Evolutionary conservation across 2,113 vertebrate genomes (phyloP).

Genomic region (Morone saxatilis): DNA sequence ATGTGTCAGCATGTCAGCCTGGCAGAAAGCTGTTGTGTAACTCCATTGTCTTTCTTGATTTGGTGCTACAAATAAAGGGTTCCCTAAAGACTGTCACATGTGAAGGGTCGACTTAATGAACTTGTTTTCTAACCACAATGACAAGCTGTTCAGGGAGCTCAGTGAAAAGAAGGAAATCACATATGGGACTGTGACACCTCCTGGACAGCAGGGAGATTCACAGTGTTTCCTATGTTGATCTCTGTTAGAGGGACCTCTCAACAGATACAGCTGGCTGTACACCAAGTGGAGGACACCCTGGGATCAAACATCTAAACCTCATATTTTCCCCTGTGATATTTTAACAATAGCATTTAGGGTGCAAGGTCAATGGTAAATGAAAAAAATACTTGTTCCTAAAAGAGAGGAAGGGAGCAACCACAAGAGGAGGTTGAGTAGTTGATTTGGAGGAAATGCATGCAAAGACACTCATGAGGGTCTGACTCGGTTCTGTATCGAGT

Average conservation of each 20-base stretch:
- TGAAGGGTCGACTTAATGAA: conserved; percentile 44
- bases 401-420: conserved; percentile 31
- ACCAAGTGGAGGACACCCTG: conserved; percentile 23
- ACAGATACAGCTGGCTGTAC: conserved; percentile 54
- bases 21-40: conserved; percentile 46
- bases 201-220: conserved; percentile 51
- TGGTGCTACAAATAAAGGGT: conserved; percentile 26
- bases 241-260: conserved; percentile 48
- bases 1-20: conserved; percentile 25
- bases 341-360: conserved; percentile 51
- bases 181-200: conserved; percentile 51
- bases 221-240: conserved; percentile 64
- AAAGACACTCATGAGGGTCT: conserved; percentile 40
- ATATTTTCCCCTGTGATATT: conserved; percentile 16
- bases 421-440: background rate
- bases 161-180: conserved; percentile 76
- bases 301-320: conserved; percentile 32
- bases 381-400: conserved; percentile 24
- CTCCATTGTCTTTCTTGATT: conserved; percentile 48
- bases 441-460: conserved; percentile 36
- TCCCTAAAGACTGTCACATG: conserved; percentile 48
- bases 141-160: conserved; percentile 56
- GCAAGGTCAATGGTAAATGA: conserved; percentile 59
- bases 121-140: conserved; percentile 41
- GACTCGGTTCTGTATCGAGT: conserved; percentile 15